A percentile compares a stretch with the other conserved stretches of the same genome.
phyloP scores from a whole-genome alignment of 2,888 invertebrate genomes.

The Pycnomerus fuliginosus region DNA sequence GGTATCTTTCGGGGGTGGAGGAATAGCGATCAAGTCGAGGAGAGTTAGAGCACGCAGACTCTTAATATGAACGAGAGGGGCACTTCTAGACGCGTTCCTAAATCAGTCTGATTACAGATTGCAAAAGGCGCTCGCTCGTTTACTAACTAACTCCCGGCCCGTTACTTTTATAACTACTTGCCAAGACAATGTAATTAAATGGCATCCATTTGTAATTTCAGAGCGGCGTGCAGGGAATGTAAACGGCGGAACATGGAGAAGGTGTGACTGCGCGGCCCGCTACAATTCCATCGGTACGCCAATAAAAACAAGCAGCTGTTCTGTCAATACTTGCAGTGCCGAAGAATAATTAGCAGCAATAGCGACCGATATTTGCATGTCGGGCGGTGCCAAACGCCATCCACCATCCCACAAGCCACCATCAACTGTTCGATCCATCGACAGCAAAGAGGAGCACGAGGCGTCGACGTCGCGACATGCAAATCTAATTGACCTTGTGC shows the following conservation, averaged over 20 bases:
- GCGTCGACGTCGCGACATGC: conserved; percentile 34
- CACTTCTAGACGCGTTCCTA: conserved; percentile 40
- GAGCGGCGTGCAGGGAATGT: conserved; percentile 52
- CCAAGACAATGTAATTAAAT: conserved; percentile 56
- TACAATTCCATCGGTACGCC: conserved; percentile 48
- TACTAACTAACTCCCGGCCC: conserved; percentile 46
- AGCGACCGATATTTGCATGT: conserved; percentile 45
- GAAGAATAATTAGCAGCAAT: conserved; percentile 49
- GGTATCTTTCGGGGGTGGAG: not conserved
- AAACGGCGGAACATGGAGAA: conserved; percentile 53
- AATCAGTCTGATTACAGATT: conserved; percentile 48
- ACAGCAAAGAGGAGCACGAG: not conserved
- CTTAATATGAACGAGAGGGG: conserved; percentile 28
- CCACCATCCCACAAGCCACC: conserved; percentile 16
- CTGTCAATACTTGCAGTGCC: conserved; percentile 48
- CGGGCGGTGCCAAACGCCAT: conserved; percentile 25
- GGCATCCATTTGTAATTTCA: conserved; percentile 55
- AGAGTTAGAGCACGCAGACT: conserved; percentile 24
- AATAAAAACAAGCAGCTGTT: conserved; percentile 52
- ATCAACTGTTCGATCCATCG: not conserved
- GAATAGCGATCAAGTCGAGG: conserved; percentile 4
- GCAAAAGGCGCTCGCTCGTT: conserved; percentile 42
- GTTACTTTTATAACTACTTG: conserved; percentile 54
- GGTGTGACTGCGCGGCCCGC: conserved; percentile 51
- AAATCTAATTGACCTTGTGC: conserved; percentile 53